Evolutionary conservation across 2,797 vertebrate genomes (phyloP).

Genomic region (Schizopygopsis pylzovi): DNA sequence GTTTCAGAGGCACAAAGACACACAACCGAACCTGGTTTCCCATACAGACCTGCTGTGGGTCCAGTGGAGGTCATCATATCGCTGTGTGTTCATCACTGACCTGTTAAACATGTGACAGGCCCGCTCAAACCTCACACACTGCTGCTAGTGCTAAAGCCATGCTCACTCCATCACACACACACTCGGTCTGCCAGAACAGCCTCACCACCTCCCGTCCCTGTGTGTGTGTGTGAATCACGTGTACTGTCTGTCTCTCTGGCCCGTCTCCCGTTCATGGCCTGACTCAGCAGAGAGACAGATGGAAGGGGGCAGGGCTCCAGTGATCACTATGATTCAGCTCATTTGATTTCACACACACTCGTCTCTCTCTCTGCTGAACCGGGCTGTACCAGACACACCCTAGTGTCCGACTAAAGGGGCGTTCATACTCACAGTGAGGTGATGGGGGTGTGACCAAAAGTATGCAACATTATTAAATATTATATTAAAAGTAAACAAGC

Average conservation of each 20-base stretch:
- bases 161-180: constrained; percentile 30
- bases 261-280: constrained; percentile 71
- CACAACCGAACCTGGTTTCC: constrained; percentile 21
- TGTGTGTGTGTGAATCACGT: constrained; percentile 40
- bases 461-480: not conserved
- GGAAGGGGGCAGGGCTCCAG: constrained; percentile 53
- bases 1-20: constrained; percentile 45
- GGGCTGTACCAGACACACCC: constrained; percentile 38
- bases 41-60: constrained; percentile 56
- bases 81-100: constrained; percentile 93
- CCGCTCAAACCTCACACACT: constrained; percentile 91
- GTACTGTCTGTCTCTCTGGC: constrained; percentile 36
- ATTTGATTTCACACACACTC: constrained; percentile 33
- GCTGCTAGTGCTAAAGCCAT: constrained; percentile 88
- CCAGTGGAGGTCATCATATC: constrained; percentile 84
- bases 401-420: not conserved
- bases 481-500: not conserved
- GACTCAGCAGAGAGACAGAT: constrained; percentile 64
- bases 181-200: constrained; percentile 61
- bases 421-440: not conserved
- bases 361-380: not conserved
- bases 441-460: not conserved
- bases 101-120: constrained; percentile 96
- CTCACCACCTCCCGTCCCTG: constrained; percentile 65
- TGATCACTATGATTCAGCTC: constrained; percentile 55